Percentiles rank a stretch among this genome's conserved stretches.
phyloP scores from a whole-genome alignment of 2,888 invertebrate species.

The Drosophila mimica region DNA sequence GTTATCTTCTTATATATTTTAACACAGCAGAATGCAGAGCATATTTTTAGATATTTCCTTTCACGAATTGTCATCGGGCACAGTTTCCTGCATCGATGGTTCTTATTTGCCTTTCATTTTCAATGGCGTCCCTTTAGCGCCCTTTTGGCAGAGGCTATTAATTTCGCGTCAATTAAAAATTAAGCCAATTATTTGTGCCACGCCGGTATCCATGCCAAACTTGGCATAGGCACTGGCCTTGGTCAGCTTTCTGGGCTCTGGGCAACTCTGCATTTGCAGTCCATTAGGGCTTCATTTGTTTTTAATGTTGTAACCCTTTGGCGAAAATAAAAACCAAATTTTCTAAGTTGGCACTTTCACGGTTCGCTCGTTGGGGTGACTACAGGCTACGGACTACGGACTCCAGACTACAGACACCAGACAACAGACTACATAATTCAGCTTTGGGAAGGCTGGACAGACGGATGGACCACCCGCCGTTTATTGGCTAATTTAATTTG shows the following conservation, averaged over 20 bases:
- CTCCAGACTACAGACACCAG: slow-evolving; percentile 4
- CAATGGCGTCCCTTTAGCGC: slow-evolving; percentile 29
- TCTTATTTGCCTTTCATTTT: slow-evolving; percentile 37
- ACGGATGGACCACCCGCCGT: slow-evolving; percentile 62
- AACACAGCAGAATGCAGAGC: not conserved
- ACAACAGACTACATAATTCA: slow-evolving; percentile 10
- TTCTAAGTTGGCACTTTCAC: slow-evolving; percentile 79
- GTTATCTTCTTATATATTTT: not conserved
- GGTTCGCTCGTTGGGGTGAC: slow-evolving; percentile 48
- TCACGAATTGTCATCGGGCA: slow-evolving; percentile 63
- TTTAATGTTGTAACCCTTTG: slow-evolving; percentile 80
- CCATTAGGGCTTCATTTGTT: slow-evolving; percentile 81
- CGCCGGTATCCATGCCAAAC: slow-evolving; percentile 48
- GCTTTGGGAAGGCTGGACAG: slow-evolving; percentile 6
- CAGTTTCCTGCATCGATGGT: slow-evolving; percentile 21
- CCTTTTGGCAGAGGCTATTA: slow-evolving; percentile 69
- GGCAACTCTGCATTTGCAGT: slow-evolving; percentile 59
- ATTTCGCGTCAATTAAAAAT: slow-evolving; percentile 81
- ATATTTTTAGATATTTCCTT: slow-evolving; percentile 31
- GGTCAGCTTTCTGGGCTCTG: slow-evolving; percentile 35
- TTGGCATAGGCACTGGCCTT: slow-evolving; percentile 29
- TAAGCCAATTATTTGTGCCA: slow-evolving; percentile 80
- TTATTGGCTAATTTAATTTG: slow-evolving; percentile 82
- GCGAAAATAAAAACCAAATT: slow-evolving; percentile 67
- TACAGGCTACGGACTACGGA: slow-evolving; percentile 18